Conservation (phyloP, 1,140 invertebrate genomes). For the Lepidurus apus region DNA sequence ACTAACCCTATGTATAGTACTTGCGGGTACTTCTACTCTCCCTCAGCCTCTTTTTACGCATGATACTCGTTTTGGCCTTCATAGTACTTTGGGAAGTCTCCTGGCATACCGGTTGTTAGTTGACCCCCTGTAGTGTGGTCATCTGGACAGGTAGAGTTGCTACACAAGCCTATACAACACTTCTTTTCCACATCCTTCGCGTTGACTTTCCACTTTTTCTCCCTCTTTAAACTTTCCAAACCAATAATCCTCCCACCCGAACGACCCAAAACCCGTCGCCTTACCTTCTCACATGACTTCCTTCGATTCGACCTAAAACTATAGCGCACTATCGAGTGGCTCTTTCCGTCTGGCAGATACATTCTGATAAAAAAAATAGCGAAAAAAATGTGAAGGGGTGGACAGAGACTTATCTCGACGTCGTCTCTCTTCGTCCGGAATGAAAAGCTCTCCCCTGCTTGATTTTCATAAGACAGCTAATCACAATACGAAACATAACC, state of each 20-base stretch:
- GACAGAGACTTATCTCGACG: neutral
- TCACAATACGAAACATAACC: neutral
- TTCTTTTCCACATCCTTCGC: no score
- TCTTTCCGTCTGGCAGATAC: neutral
- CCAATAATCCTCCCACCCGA: no score
- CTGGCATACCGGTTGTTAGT: neutral
- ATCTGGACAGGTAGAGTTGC: neutral
- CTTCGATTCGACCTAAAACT: neutral
- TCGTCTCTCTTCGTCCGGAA: neutral
- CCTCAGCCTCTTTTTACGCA: neutral
- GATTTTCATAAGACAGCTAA: constrained; percentile 1
- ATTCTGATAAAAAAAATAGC: neutral
- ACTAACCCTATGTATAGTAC: neutral
- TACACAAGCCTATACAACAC: no score
- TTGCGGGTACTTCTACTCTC: no score
- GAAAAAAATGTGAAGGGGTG: neutral
- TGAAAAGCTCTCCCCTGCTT: neutral
- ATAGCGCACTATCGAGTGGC: neutral
- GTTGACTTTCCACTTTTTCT: no score
- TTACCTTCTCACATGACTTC: no score
- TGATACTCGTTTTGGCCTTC: neutral
- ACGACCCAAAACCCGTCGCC: no score
- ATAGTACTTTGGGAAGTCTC: neutral
- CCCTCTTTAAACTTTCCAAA: no score
- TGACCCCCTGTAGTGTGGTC: constrained; percentile 11